Evolutionary conservation across 1,140 invertebrate species (phyloP).

Genomic region (Telenomus remus): DNA sequence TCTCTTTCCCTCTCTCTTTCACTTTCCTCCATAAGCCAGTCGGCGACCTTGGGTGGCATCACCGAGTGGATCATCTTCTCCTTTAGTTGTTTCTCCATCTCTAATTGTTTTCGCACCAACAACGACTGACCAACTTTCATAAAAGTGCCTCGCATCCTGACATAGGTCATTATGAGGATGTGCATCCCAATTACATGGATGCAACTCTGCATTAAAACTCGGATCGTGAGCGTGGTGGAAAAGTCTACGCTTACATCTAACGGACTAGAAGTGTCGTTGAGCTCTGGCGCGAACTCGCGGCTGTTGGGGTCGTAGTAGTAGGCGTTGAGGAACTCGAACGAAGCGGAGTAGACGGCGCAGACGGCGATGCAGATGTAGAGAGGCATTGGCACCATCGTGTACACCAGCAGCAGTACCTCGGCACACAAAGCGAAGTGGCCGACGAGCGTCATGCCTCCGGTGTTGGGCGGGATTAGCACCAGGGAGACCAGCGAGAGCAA

Average conservation of each 20-base stretch:
- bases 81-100: constrained; percentile 95
- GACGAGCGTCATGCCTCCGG: constrained; percentile 81
- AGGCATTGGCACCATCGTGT: constrained; percentile 94
- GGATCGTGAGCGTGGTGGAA: constrained; percentile 80
- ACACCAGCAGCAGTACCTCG: constrained; percentile 92
- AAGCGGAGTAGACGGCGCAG: constrained; percentile 85
- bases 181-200: constrained; percentile 95
- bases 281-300: constrained; percentile 9
- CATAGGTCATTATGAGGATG: constrained; percentile 93
- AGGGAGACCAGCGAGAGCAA: constrained; percentile 80
- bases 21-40: constrained; percentile 88
- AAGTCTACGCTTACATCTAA: constrained; percentile 57
- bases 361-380: constrained; percentile 88
- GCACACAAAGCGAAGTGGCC: constrained; percentile 90
- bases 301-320: constrained; percentile 32
- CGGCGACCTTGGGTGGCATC: constrained; percentile 94
- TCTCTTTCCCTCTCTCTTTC: constrained; percentile 76
- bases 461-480: constrained; percentile 75
- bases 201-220: constrained; percentile 88
- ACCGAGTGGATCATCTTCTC: constrained; percentile 98
- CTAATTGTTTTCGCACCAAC: constrained; percentile 88
- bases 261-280: constrained; percentile 30
- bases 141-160: constrained; percentile 94
- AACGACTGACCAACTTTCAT: constrained; percentile 93
- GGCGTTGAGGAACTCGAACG: constrained; percentile 83